These are phyloP conservation scores for Ganaspis sp. DNA, from an alignment of 1,140 invertebrate species.

Conservation along the genomic window DNA sequence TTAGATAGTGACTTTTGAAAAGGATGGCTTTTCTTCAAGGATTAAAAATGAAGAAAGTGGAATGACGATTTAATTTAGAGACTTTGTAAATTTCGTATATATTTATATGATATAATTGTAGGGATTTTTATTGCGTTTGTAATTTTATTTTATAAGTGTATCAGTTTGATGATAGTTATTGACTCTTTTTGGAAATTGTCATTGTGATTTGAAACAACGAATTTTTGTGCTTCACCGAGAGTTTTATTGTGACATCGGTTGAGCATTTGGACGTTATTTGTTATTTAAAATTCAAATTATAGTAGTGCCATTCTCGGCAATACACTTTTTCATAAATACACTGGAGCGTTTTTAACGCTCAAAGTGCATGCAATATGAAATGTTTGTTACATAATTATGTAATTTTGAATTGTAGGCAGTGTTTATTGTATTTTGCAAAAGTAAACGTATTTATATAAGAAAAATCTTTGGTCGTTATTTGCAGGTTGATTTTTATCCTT, in stretches of 20 bases:
- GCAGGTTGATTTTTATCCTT: not conserved
- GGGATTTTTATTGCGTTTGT: not conserved
- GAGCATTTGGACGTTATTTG: slow-evolving; percentile 43
- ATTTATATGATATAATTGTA: not conserved
- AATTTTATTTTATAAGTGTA: not conserved
- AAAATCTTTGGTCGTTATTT: not conserved
- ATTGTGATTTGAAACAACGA: slow-evolving; percentile 7
- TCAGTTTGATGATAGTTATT: not conserved
- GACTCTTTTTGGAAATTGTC: not conserved
- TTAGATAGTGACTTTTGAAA: not conserved
- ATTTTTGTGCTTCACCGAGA: slow-evolving; percentile 43
- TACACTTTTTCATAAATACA: slow-evolving; percentile 8
- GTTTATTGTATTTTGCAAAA: slow-evolving; percentile 42
- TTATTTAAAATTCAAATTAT: slow-evolving; percentile 51
- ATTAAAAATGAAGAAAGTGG: not conserved
- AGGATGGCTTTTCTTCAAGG: not conserved
- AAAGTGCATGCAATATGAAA: slow-evolving; percentile 38
- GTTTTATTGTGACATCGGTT: slow-evolving; percentile 42
- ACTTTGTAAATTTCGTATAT: not conserved
- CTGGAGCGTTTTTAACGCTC: not conserved
- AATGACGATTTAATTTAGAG: not conserved
- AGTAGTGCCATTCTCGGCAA: slow-evolving; percentile 65
- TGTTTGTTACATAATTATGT: slow-evolving; percentile 40
- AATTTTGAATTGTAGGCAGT: slow-evolving; percentile 40
- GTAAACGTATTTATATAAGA: slow-evolving; percentile 54